Evolutionary conservation across 2,888 invertebrate species (phyloP).

Genomic region (Pherbina coryleti): DNA sequence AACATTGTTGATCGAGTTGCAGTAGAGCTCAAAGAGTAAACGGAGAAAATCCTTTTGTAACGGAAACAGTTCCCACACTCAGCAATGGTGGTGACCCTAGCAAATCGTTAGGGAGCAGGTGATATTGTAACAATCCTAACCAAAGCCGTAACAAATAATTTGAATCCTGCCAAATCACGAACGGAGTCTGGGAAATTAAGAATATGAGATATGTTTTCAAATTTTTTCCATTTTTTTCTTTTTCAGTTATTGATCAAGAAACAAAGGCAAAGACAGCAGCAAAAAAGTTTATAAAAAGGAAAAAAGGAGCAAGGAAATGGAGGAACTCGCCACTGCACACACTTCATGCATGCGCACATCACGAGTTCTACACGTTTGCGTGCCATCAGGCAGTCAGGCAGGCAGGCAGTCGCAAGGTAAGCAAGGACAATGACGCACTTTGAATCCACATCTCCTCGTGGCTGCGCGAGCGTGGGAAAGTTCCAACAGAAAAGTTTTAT

Average conservation of each 20-base stretch:
- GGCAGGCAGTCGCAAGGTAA: background rate
- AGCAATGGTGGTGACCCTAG: background rate
- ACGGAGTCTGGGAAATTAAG: slow-evolving; percentile 26
- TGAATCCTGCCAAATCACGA: slow-evolving; percentile 41
- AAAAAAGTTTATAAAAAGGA: background rate
- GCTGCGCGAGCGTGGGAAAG: slow-evolving; percentile 28
- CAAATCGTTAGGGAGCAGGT: slow-evolving; percentile 29
- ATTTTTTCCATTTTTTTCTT: too few species aligned
- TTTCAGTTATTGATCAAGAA: background rate
- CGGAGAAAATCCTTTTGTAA: slow-evolving; percentile 30
- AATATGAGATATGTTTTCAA: slow-evolving; percentile 12
- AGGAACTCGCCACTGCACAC: slow-evolving; percentile 29
- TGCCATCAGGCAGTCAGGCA: slow-evolving; percentile 9
- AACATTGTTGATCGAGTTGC: background rate
- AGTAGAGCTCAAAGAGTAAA: background rate
- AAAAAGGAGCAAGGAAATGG: background rate
- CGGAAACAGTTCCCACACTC: slow-evolving; percentile 34
- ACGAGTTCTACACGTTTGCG: slow-evolving; percentile 36
- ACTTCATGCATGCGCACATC: slow-evolving; percentile 42
- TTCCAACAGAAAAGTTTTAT: background rate
- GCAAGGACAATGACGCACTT: slow-evolving; percentile 30
- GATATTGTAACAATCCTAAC: background rate
- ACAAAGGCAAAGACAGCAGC: background rate
- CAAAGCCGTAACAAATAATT: slow-evolving; percentile 26
- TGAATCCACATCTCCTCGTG: slow-evolving; percentile 15